Percentiles rank a stretch among this genome's conserved stretches.
phyloP scores from a whole-genome alignment of 2,888 invertebrate genomes.

The Acrobeloides nanus region DNA sequence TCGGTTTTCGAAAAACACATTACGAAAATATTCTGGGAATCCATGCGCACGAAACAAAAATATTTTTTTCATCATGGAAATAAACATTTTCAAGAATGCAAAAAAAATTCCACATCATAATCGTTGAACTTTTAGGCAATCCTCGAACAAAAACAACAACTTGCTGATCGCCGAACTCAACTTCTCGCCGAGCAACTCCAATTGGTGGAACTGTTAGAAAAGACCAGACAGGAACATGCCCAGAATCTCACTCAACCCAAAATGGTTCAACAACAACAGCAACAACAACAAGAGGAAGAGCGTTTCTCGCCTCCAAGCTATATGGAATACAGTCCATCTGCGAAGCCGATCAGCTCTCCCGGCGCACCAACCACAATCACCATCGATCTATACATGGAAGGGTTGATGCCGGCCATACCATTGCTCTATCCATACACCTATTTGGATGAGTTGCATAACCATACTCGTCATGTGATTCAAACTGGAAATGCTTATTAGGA shows the following conservation, averaged over 20 bases:
- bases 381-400: slow-evolving; percentile 38
- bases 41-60: too few species aligned
- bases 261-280: not conserved
- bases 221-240: slow-evolving; percentile 4
- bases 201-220: slow-evolving; percentile 5
- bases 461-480: too few species aligned
- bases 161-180: slow-evolving; percentile 11
- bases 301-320: slow-evolving; percentile 23
- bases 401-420: slow-evolving; percentile 35
- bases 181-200: slow-evolving; percentile 15
- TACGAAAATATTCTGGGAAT: too few species aligned
- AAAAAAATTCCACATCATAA: too few species aligned
- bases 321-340: slow-evolving; percentile 38
- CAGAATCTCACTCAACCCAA: not conserved
- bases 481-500: too few species aligned
- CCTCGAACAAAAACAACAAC: slow-evolving; percentile 9
- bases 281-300: not conserved
- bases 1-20: too few species aligned
- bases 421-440: slow-evolving; percentile 32
- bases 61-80: too few species aligned
- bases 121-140: slow-evolving; percentile 14
- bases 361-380: slow-evolving; percentile 1
- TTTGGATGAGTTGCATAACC: not conserved
- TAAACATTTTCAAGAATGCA: too few species aligned
- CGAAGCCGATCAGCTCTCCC: slow-evolving; percentile 23